Evolutionary conservation across 2,797 vertebrate species (phyloP).

Genomic region (Etheostoma nigrum): DNA sequence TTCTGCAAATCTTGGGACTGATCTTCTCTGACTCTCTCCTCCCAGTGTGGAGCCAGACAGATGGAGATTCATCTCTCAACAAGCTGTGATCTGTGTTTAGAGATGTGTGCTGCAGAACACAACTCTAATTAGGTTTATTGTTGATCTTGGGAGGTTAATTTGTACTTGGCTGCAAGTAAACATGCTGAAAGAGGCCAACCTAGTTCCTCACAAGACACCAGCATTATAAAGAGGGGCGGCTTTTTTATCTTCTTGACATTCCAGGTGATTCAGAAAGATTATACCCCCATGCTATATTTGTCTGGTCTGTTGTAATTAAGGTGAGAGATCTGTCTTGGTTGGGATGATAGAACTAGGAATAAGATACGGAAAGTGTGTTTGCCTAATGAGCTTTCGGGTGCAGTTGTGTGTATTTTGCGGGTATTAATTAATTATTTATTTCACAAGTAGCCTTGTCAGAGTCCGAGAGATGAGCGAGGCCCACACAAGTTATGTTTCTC

Average conservation of each 20-base stretch:
- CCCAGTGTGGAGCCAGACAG: constrained; percentile 74
- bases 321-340: constrained; percentile 62
- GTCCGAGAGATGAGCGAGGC: constrained; percentile 73
- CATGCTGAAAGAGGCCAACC: constrained; percentile 69
- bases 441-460: constrained; percentile 76
- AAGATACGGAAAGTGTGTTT: constrained; percentile 59
- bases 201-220: constrained; percentile 55
- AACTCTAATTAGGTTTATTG: constrained; percentile 83
- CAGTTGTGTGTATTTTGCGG: constrained; percentile 45
- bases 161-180: constrained; percentile 79
- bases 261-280: constrained; percentile 76
- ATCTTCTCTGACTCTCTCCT: constrained; percentile 67
- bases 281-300: constrained; percentile 58
- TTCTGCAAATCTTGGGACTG: constrained; percentile 54
- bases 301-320: constrained; percentile 68
- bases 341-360: constrained; percentile 39
- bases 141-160: constrained; percentile 84
- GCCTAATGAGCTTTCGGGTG: constrained; percentile 74
- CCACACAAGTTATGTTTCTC: constrained; percentile 64
- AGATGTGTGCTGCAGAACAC: constrained; percentile 78
- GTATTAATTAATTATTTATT: constrained; percentile 54
- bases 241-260: constrained; percentile 63
- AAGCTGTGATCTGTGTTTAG: constrained; percentile 83
- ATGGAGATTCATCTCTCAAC: constrained; percentile 82
- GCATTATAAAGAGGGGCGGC: constrained; percentile 27